A percentile compares a stretch with the other conserved stretches of the same genome.
Evolutionary conservation across 2,797 vertebrate species (phyloP).

Genomic region (Neostethus bicornis): DNA sequence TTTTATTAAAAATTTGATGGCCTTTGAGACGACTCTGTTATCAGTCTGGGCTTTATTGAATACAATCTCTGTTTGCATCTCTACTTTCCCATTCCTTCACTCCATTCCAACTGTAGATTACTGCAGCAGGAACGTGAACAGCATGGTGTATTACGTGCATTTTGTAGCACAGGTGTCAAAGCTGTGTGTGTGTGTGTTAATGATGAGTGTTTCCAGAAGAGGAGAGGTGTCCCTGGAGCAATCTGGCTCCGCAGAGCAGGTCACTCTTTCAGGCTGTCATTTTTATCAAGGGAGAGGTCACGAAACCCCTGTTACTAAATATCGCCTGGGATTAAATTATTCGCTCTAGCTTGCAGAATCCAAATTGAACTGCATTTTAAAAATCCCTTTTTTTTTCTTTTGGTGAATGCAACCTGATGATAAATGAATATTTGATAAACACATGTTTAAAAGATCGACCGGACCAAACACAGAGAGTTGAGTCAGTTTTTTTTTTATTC

Average conservation of each 20-base stretch:
- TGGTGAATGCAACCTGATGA: slow-evolving; percentile 23
- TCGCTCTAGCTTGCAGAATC: slow-evolving; percentile 6
- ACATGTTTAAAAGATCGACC: too few species aligned
- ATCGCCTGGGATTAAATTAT: slow-evolving; percentile 10
- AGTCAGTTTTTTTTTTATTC: not conserved
- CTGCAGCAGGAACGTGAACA: slow-evolving; percentile 63
- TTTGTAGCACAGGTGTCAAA: slow-evolving; percentile 71
- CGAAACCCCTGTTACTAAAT: slow-evolving; percentile 35
- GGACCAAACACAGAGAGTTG: too few species aligned
- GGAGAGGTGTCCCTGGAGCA: slow-evolving; percentile 44
- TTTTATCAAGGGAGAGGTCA: slow-evolving; percentile 37
- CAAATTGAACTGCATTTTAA: slow-evolving; percentile 10
- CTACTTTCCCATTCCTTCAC: slow-evolving; percentile 42
- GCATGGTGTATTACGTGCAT: slow-evolving; percentile 61
- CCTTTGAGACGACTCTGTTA: too few species aligned
- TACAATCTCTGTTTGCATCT: slow-evolving; percentile 66
- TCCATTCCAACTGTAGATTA: slow-evolving; percentile 46
- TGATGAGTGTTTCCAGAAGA: slow-evolving; percentile 62
- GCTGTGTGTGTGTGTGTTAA: slow-evolving; percentile 53
- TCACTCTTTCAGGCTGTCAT: slow-evolving; percentile 41
- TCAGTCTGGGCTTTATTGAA: slow-evolving; percentile 39
- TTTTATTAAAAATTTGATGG: too few species aligned
- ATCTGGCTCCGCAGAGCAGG: slow-evolving; percentile 34
- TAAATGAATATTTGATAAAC: slow-evolving; percentile 37
- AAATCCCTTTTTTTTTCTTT: slow-evolving; percentile 2